phyloP scores from a whole-genome alignment of 2,888 invertebrate species.

The Scelioninae gen. 1 region DNA sequence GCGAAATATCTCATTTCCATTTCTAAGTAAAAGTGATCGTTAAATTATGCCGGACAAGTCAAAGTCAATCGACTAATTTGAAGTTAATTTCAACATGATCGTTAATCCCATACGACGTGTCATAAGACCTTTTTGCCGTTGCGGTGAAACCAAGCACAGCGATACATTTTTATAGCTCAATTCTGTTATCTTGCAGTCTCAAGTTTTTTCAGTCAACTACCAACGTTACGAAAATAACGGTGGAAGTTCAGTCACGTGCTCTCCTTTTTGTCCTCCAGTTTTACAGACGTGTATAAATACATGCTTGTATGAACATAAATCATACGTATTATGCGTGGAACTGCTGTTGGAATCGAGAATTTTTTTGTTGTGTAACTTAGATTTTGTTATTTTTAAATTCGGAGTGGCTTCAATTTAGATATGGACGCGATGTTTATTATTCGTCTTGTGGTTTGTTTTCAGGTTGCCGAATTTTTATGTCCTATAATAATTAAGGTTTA shows the following conservation, averaged over 20 bases:
- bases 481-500: too few relatives aligned
- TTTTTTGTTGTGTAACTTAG: conserved; percentile 6
- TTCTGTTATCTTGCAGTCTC: conserved; percentile 18
- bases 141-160: neutral
- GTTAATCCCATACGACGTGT: conserved; percentile 1
- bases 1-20: conserved; percentile 52
- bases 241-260: conserved; percentile 50
- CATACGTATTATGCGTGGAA: conserved; percentile 30
- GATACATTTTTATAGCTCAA: conserved; percentile 14
- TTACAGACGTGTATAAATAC: conserved; percentile 32
- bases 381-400: neutral
- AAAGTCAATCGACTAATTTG: conserved; percentile 20
- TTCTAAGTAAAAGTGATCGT: conserved; percentile 45
- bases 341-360: conserved; percentile 6
- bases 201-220: conserved; percentile 11
- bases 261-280: conserved; percentile 38
- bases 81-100: conserved; percentile 40
- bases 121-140: conserved; percentile 1
- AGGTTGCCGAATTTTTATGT: neutral
- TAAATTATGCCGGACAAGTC: conserved; percentile 32
- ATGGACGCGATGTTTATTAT: neutral
- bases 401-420: too few relatives aligned
- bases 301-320: conserved; percentile 37
- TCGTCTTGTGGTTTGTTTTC: neutral
- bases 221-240: conserved; percentile 37